phyloP scores from a whole-genome alignment of 2,888 invertebrate genomes.

The Parascotia fuliginaria region DNA sequence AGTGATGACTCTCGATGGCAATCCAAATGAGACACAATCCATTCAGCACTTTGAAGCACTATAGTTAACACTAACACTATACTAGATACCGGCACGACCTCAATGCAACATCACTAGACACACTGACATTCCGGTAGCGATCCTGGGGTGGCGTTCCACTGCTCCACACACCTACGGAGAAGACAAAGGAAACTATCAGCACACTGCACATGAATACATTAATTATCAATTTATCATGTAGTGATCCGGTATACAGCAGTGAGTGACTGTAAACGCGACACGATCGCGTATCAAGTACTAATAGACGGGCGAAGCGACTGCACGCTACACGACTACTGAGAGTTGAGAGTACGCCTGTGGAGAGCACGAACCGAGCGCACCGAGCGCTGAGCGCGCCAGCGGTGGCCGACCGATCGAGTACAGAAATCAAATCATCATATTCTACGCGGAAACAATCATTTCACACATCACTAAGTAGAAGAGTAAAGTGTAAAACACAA shows the following conservation, averaged over 20 bases:
- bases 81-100: conserved; percentile 72
- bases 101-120: conserved; percentile 81
- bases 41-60: conserved; percentile 80
- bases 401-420: conserved; percentile 29
- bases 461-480: conserved; percentile 74
- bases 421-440: conserved; percentile 65
- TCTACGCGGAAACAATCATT: conserved; percentile 66
- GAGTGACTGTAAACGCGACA: conserved; percentile 18
- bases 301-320: conserved; percentile 55
- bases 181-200: conserved; percentile 70
- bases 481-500: conserved; percentile 74
- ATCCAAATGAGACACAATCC: conserved; percentile 83
- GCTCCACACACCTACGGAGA: conserved; percentile 73
- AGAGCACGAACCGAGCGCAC: no score
- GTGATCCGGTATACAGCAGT: no score
- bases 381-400: conserved; percentile 35
- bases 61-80: conserved; percentile 79
- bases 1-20: conserved; percentile 80
- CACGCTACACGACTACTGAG: conserved; percentile 65
- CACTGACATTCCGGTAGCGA: conserved; percentile 74
- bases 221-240: conserved; percentile 57
- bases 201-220: conserved; percentile 65
- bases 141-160: conserved; percentile 50
- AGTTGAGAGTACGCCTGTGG: no score
- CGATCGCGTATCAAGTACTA: conserved; percentile 22